phyloP scores from a whole-genome alignment of 2,113 vertebrate species.

The Syrmaticus mikado region DNA sequence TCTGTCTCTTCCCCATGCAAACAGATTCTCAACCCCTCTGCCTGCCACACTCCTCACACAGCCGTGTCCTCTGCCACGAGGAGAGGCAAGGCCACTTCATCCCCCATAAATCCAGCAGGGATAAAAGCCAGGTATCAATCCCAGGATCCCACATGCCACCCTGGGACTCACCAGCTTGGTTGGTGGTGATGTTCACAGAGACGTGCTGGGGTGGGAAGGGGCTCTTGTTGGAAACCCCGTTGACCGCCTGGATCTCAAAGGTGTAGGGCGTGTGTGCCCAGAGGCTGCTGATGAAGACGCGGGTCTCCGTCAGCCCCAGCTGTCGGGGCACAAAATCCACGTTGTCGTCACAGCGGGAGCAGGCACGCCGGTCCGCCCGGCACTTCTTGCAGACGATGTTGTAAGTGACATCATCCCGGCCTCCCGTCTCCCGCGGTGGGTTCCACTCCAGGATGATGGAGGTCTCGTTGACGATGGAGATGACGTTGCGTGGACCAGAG shows the following conservation, averaged over 20 bases:
- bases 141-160: background rate
- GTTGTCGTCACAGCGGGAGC: constrained; percentile 95
- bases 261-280: constrained; percentile 96
- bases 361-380: constrained; percentile 87
- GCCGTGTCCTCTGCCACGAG: background rate
- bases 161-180: constrained; percentile 91
- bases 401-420: constrained; percentile 93
- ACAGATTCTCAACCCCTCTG: background rate
- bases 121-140: fast-evolving
- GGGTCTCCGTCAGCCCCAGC: constrained; percentile 90
- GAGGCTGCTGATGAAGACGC: constrained; percentile 96
- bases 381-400: constrained; percentile 99
- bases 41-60: background rate
- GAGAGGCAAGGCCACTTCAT: fast-evolving
- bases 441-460: constrained; percentile 98
- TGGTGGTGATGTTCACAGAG: constrained; percentile 97
- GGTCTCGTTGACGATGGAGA: constrained; percentile 96
- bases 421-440: constrained; percentile 90
- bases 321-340: constrained; percentile 95
- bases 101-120: background rate
- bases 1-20: background rate
- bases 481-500: constrained; percentile 93
- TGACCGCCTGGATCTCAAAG: constrained; percentile 96
- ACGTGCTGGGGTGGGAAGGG: constrained; percentile 94
- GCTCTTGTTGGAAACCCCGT: constrained; percentile 94